Percentiles rank a stretch among this genome's conserved stretches.
These are phyloP conservation scores for Salticus scenicus DNA, from an alignment of 2,888 invertebrate species.

Conservation along the genomic window DNA sequence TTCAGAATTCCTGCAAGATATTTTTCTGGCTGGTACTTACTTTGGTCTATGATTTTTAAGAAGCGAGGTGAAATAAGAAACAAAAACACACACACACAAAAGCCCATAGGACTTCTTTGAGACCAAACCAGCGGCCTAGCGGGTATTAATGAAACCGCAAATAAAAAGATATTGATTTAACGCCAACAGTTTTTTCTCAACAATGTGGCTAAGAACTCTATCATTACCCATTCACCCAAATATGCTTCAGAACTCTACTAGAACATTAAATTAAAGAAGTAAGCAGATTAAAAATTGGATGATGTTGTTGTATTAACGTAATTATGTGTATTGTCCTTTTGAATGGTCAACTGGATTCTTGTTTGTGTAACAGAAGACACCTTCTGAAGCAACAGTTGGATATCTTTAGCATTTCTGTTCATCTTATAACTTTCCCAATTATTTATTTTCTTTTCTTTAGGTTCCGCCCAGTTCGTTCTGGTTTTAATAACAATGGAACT, in stretches of 20 bases:
- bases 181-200: slow-evolving; percentile 26
- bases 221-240: neutral
- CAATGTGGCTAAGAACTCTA: slow-evolving; percentile 4
- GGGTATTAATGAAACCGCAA: too few species aligned
- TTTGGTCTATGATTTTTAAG: neutral
- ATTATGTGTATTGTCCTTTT: slow-evolving; percentile 63
- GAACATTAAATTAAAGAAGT: slow-evolving; percentile 18
- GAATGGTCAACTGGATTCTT: slow-evolving; percentile 55
- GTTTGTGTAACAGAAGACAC: slow-evolving; percentile 43
- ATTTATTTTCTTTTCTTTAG: slow-evolving; percentile 25
- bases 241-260: slow-evolving; percentile 33
- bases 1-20: neutral
- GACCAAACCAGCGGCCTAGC: neutral
- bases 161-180: slow-evolving; percentile 24
- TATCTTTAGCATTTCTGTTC: slow-evolving; percentile 30
- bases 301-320: slow-evolving; percentile 63
- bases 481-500: slow-evolving; percentile 43
- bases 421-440: slow-evolving; percentile 19
- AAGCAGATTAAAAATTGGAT: slow-evolving; percentile 2
- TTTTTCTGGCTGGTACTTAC: neutral
- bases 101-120: slow-evolving; percentile 5
- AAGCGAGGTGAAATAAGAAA: slow-evolving; percentile 9
- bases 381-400: slow-evolving; percentile 40
- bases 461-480: slow-evolving; percentile 43
- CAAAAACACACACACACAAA: neutral